These are phyloP conservation scores for Cordylochernes scorpioides DNA, from an alignment of 2,888 invertebrate species.

Conservation along the genomic window DNA sequence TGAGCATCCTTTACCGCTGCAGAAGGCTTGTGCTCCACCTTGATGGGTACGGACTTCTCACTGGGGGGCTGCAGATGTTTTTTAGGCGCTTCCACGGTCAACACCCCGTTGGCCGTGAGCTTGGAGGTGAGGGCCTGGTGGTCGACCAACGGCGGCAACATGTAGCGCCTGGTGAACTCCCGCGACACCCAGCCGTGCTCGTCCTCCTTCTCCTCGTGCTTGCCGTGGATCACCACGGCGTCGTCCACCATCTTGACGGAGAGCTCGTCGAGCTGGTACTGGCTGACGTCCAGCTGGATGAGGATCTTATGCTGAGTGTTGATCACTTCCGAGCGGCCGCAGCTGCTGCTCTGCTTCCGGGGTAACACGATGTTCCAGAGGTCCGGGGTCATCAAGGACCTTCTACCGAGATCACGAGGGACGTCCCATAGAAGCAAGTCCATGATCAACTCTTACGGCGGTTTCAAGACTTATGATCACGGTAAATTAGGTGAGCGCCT, in stretches of 20 bases:
- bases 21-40: no score
- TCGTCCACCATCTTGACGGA: constrained; percentile 13
- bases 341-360: constrained; percentile 3
- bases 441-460: no score
- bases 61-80: constrained; percentile 5
- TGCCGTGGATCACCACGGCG: constrained; percentile 12
- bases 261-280: constrained; percentile 10
- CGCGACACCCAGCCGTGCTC: constrained; percentile 13
- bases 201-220: constrained; percentile 14
- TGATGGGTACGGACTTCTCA: constrained; percentile 9
- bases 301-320: constrained; percentile 7
- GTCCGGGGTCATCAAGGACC: no score
- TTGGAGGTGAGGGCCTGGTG: constrained; percentile 11
- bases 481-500: no score
- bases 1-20: no score
- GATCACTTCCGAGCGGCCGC: no score
- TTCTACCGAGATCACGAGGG: no score
- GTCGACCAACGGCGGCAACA: constrained; percentile 12
- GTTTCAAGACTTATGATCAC: no score
- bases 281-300: constrained; percentile 10
- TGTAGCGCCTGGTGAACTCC: constrained; percentile 13
- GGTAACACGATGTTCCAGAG: no score
- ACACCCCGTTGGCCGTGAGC: constrained; percentile 9
- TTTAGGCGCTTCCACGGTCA: constrained; percentile 10
- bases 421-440: no score